phyloP scores from a whole-genome alignment of 92 coral and sea anemone genomes.

The Zoanthus gigantus region DNA sequence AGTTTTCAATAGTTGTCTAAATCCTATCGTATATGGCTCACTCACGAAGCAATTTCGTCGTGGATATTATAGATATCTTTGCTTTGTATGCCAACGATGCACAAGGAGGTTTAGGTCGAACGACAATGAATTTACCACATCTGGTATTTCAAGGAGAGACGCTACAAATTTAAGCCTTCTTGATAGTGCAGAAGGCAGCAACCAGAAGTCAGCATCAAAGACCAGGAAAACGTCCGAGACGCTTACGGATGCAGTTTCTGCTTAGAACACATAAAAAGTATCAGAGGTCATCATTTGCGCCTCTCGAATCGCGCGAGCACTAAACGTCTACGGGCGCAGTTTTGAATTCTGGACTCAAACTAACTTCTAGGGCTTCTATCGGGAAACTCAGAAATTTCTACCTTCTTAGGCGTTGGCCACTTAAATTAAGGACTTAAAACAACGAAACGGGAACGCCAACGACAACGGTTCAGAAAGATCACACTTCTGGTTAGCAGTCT shows the following conservation, averaged over 20 bases:
- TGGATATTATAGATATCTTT: conserved; percentile 32
- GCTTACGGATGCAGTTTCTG: neutral
- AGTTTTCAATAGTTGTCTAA: conserved; percentile 13
- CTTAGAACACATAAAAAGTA: neutral
- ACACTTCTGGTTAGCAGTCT: too few species aligned
- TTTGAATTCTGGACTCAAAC: too few species aligned
- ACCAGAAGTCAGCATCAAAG: neutral
- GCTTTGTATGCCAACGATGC: conserved; percentile 4
- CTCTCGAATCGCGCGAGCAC: too few species aligned
- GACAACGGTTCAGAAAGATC: too few species aligned
- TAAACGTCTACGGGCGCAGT: too few species aligned
- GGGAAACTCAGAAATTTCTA: too few species aligned
- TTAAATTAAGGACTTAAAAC: too few species aligned
- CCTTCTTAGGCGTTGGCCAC: too few species aligned
- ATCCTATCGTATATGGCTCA: conserved; percentile 31
- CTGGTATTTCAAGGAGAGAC: neutral
- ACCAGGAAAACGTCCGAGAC: neutral
- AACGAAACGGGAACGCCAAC: too few species aligned
- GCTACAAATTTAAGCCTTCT: neutral
- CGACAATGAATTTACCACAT: neutral
- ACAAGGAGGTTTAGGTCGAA: neutral
- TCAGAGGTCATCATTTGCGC: too few species aligned
- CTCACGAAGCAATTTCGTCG: conserved; percentile 20
- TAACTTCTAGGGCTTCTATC: too few species aligned
- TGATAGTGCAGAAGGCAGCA: neutral